Base-by-base conservation (phyloP, 92 coral and sea anemone genomes). In the Porites cylindrica region DNA sequence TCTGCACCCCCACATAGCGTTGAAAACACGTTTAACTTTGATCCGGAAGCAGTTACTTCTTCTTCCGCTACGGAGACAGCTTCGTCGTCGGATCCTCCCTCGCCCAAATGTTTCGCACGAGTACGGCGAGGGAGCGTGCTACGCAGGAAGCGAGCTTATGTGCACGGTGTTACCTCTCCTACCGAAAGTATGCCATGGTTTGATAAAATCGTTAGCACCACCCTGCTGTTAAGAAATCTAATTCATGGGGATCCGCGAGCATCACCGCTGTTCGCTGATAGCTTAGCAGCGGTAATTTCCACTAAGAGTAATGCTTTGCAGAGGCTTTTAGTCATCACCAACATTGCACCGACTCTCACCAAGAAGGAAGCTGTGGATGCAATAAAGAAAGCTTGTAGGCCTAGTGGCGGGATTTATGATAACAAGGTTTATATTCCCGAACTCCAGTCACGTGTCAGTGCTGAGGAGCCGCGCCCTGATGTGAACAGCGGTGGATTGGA, bases 161-260 rank as follows among this genome's bases (percentile, higher is more conserved):
- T 83, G n/a, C 80, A 80, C 24, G 96, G 91, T 2, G 66, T 93
- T 2, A 69, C 95, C 2, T 95, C 98, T 7, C 98, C 98, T 7
- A 90, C 98, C 10, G 98, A 95, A 50, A 90, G 83, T 67, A 96
- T 94, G 98, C 96, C 99, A 1, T 97, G 99, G 99, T 95, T 95
- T 79, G 97, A 97, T 73, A 91, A 93, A 73, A 94, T 95, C 29
- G 84, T 93, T 6, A 81, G 89, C 24, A 83, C 93, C 21, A 83
- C 93, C 52, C 83, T 93, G 16, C 86, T 95, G 14, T 91, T 97
- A 7, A 88, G 93, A 29, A 88, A 97, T 70, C 89, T 97, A 62
- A 66, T 96, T 50, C 83, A 88, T 51, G 92, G 91, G 60, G 97
- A 95, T 60, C 38, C 76, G 64, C 75, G 91, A 7, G 98, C 97